A percentile compares a stretch with the other conserved stretches of the same genome.
phyloP scores from a whole-genome alignment of 2,797 vertebrate species.

The Hypotaenidia philippensis region DNA sequence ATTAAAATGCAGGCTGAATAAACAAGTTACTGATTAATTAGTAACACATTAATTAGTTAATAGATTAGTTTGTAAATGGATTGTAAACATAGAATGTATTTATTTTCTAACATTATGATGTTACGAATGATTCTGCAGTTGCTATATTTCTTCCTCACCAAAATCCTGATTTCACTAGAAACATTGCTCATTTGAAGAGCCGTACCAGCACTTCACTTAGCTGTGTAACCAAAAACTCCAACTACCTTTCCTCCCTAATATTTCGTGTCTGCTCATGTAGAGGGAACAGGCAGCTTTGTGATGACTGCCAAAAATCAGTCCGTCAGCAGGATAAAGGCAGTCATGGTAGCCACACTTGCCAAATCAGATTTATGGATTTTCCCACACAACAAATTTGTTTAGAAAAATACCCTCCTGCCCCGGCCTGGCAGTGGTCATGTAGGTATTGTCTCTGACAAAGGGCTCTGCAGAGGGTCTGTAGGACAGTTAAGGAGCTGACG shows the following conservation, averaged over 20 bases:
- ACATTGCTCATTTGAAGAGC: not conserved
- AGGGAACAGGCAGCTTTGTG: not conserved
- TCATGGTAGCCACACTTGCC: not conserved
- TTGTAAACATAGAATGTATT: not conserved
- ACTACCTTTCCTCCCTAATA: not conserved
- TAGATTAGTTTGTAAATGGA: not conserved
- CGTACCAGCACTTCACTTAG: not conserved
- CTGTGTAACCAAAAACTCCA: not conserved
- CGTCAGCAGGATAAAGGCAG: not conserved
- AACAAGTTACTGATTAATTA: not conserved
- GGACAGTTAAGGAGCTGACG: not conserved
- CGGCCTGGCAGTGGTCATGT: accelerated
- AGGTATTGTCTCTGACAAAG: not conserved
- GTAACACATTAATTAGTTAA: not conserved
- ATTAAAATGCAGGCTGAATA: not conserved
- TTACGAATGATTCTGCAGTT: not conserved
- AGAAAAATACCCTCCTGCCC: accelerated
- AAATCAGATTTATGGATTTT: accelerated
- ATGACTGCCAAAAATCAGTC: not conserved
- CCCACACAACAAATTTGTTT: not conserved
- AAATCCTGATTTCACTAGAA: not conserved
- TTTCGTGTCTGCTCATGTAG: not conserved
- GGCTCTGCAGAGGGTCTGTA: accelerated
- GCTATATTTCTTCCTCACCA: not conserved
- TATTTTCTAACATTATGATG: not conserved